These are phyloP conservation scores for Girardia tigrina DNA, from an alignment of 2,888 invertebrate genomes.

Conservation along the genomic window DNA sequence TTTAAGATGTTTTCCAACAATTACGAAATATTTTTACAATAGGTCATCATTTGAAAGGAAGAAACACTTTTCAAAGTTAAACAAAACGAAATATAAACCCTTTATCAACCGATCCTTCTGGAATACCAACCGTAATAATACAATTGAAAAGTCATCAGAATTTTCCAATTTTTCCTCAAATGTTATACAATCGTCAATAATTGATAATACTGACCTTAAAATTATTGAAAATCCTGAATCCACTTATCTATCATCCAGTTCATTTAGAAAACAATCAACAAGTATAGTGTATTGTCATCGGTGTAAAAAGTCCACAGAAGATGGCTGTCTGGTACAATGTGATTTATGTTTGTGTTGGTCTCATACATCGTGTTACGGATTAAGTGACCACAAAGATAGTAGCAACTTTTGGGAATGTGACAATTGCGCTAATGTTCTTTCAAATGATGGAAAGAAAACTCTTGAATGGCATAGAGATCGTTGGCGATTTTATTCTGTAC, in stretches of 20 bases:
- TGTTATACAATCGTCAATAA: not conserved
- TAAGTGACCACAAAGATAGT: slow-evolving; percentile 15
- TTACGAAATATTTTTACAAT: not conserved
- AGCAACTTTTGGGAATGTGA: slow-evolving; percentile 19
- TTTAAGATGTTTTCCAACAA: no score
- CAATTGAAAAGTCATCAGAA: not conserved
- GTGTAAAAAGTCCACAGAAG: not conserved
- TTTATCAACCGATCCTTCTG: not conserved
- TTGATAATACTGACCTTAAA: not conserved
- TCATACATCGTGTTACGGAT: not conserved
- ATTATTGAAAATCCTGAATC: not conserved
- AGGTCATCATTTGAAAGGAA: not conserved
- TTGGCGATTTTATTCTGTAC: not conserved
- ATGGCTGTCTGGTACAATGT: slow-evolving; percentile 7
- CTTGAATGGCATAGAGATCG: slow-evolving; percentile 17
- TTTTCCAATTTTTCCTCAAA: not conserved
- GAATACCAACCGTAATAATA: not conserved
- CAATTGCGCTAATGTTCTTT: not conserved
- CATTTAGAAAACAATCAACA: not conserved
- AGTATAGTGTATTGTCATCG: not conserved
- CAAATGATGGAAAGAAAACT: not conserved
- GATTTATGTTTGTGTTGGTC: slow-evolving; percentile 18
- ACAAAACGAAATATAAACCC: not conserved
- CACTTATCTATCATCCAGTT: not conserved
- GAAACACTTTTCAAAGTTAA: not conserved